Evolutionary conservation across 2,797 vertebrate genomes (phyloP), one percentile per base, ranked within the genome.

Genomic region (Sternarchorhynchus goeldii): DNA sequence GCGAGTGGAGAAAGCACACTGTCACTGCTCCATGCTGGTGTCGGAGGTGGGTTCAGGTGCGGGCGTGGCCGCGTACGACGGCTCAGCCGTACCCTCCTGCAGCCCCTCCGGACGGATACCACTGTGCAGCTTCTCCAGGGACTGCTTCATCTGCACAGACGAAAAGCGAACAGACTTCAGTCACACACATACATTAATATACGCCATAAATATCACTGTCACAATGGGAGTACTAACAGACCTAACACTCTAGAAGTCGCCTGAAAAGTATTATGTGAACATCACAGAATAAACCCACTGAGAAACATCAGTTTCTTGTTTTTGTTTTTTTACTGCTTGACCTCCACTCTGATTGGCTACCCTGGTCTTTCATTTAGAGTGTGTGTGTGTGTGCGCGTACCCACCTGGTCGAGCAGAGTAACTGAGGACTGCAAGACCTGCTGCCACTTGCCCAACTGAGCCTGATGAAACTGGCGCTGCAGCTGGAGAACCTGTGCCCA

Each of bases 401-500:
- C 34, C 29, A 96, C 96, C 95, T 97, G 95, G 45, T 97, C 96
- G 1, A 97, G 93, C 63, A 96, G 94, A 5, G 94, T 89, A 81
- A 97, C 95, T 0, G 95, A 96, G 0, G 95, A 95, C 78, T 95
- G 92, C 77, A 97, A 90, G 84, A 96, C 95, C 90, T 94, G 94
- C 78, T 95, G 93, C 96, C 96, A 97, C 83, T 95, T 96, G 88
- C 91, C 92, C 57, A 95, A 92, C 88, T 96, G 95, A 0, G 94
- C 92, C 78, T 94, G 94, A 66, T 97, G 95, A 81, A 96, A 95
- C 87, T 95, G 94, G 60, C 95, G 92, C 92, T 97, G 95, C 55
- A 96, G 91, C 85, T 96, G 94, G 55, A 96, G 83, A 41, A 96
- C 93, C 91, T 96, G 94, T 0, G 95, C 94, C 95, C 96, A 97